Evolutionary conservation across 2,888 invertebrate species (phyloP), one percentile per base, ranked within the genome.

Genomic region (Sthenelais limicola): DNA sequence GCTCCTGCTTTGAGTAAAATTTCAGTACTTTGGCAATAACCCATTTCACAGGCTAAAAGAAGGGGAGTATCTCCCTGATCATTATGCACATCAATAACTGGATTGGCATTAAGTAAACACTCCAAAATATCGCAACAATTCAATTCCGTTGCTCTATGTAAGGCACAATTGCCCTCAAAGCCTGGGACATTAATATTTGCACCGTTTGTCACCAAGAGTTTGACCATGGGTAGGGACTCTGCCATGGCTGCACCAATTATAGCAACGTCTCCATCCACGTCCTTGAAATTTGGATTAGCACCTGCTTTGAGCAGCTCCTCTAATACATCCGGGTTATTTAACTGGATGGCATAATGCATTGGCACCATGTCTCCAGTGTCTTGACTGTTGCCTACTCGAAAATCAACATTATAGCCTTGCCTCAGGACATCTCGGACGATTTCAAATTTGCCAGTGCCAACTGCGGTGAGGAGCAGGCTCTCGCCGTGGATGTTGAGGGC

Each of bases 401-500:
- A 24, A 28, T 67, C 48, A 5, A 70, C 54, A 35, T 70, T 24
- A n/a, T 52, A 70, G 18, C 70, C 70, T 35, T 52, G 35, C 28
- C 26, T 26, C 24, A 70, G 35, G 12, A 70, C 21, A 12, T n/a
- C n/a, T 26, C 38, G 28, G 28, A 70, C 43, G 24, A 54, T 51
- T 12, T 21, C 54, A 2, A 21, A 9, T 9, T 52, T 33, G 1
- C 70, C 43, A 18, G 32, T 33, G 38, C 24, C 24, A 15, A 70
- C 52, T 21, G 54, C 54, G 15, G 72, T 48, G 67, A 62, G 69
- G 7, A 76, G 73, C 0, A 74, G 72, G 0, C 74, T 73, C n/a
- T 74, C 69, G 3, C 76, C 76, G 30, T 74, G 66, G 3, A 54
- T 52, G 38, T 76, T 74, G 3, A 62, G 32, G 5, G 71, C 35